Conservation (phyloP, 2,113 vertebrate genomes). For the Antechinus flavipes region DNA sequence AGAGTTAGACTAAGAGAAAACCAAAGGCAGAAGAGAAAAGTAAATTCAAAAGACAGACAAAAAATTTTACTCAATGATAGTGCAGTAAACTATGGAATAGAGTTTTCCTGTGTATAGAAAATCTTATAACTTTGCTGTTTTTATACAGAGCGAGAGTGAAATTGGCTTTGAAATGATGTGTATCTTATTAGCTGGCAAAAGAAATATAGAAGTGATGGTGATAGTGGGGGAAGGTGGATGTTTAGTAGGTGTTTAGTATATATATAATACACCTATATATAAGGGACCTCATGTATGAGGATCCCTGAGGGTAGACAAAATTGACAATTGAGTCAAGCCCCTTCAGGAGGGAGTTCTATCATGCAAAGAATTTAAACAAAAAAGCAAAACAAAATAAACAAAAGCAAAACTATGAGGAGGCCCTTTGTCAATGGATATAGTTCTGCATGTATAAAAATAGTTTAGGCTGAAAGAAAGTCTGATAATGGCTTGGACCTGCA, state of each 20-base stretch:
- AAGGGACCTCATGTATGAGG: no score
- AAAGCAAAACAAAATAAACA: background rate
- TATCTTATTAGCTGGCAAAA: background rate
- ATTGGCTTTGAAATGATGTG: background rate
- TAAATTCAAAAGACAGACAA: background rate
- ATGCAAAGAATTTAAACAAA: background rate
- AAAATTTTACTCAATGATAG: background rate
- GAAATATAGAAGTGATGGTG: background rate
- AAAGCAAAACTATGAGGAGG: background rate
- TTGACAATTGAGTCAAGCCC: background rate
- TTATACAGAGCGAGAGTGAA: background rate
- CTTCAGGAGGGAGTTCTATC: background rate
- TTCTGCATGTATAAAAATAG: background rate
- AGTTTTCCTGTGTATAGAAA: background rate
- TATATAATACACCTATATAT: no score
- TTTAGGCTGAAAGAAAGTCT: background rate
- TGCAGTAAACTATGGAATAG: background rate
- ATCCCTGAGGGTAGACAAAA: background rate
- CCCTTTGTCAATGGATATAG: background rate
- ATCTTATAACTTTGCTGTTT: background rate
- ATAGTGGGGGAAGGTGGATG: background rate
- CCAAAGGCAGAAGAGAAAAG: background rate
- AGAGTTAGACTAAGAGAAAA: background rate
- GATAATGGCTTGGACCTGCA: background rate
- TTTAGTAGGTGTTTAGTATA: background rate